A percentile compares a stretch with the other conserved stretches of the same genome.
Evolutionary conservation across 2,797 vertebrate species (phyloP).

Genomic region (Catostomus latipinnis): DNA sequence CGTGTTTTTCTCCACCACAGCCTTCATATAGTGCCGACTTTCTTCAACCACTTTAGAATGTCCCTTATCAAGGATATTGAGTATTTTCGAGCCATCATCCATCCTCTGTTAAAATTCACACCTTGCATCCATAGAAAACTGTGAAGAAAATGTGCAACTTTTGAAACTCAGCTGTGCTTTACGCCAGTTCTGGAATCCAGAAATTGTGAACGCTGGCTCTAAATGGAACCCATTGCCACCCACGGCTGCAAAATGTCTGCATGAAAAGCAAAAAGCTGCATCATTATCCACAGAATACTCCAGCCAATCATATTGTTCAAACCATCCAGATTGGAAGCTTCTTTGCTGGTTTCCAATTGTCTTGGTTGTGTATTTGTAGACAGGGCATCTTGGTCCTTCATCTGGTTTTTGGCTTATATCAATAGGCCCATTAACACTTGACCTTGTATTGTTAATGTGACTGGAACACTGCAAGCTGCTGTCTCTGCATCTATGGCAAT

Average conservation of each 20-base stretch:
- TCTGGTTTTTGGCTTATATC: too few species aligned
- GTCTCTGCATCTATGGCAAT: too few species aligned
- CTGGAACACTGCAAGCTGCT: too few species aligned
- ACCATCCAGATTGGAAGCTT: not conserved
- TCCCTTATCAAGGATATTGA: not conserved
- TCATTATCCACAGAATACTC: not conserved
- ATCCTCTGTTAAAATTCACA: not conserved
- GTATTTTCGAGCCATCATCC: not conserved
- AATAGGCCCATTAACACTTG: too few species aligned
- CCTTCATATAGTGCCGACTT: not conserved
- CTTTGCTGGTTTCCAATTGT: conserved; percentile 5
- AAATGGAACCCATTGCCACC: not conserved
- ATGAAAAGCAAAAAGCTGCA: not conserved
- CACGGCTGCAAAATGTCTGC: not conserved
- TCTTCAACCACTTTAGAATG: not conserved
- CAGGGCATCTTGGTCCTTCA: not conserved
- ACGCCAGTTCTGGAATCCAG: not conserved
- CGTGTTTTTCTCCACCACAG: not conserved
- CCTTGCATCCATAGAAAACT: not conserved
- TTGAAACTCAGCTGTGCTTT: not conserved
- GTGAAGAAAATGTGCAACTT: too few species aligned
- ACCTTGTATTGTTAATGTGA: too few species aligned
- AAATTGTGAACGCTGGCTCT: not conserved
- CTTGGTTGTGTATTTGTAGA: not conserved
- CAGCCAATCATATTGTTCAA: not conserved